Base-by-base conservation (phyloP, 2,888 invertebrate genomes). In the Phengaris alcon region DNA sequence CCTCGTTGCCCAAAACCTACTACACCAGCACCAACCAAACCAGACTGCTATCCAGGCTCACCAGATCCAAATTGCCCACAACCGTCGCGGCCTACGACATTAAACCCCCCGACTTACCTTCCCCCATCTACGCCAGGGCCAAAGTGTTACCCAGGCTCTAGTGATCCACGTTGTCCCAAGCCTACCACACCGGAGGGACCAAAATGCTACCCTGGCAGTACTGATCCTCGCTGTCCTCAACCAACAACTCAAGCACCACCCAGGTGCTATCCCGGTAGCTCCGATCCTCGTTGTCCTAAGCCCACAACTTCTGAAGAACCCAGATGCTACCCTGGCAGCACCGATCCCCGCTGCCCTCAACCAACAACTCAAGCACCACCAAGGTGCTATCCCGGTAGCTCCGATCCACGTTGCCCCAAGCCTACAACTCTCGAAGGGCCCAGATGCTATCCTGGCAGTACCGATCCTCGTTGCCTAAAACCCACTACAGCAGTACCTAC, bases 351-450 rank as follows among this genome's bases (percentile, higher is more conserved):
- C 22, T 87, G 88, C 59, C 87, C 86, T 74, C 48, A 48, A 48
- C 8, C 48, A 48, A 82, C 87, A 80, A 84, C 86, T 77, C 80
- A 86, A 75, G 80, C 81, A 79, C 82, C 86, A 82, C 86, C 82
- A 8, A 77, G 69, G 2, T 85, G 86, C 59, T 85, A 77, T 77
- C 90, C 89, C 9, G 89, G 89, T 52, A 85, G 84, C 7, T 81
- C 79, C 6, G 89, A 90, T 79, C 85, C 87, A 0, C 81, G 85
- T 54, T 90, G 89, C 76, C 87, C 87, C 0, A 78, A 77, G 48
- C 81, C 83, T 2, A 81, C 83, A 5, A 82, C 84, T 8, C 81
- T 81, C 4, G 78, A 76, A 4, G 77, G 80, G 6, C 12, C 48
- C 6, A 69, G 10, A n/a, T 86, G 86, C 68, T 86, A 78, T 78